These are phyloP conservation scores for Zaprionus ghesquierei DNA, from an alignment of 1,140 invertebrate genomes.

Conservation along the genomic window DNA sequence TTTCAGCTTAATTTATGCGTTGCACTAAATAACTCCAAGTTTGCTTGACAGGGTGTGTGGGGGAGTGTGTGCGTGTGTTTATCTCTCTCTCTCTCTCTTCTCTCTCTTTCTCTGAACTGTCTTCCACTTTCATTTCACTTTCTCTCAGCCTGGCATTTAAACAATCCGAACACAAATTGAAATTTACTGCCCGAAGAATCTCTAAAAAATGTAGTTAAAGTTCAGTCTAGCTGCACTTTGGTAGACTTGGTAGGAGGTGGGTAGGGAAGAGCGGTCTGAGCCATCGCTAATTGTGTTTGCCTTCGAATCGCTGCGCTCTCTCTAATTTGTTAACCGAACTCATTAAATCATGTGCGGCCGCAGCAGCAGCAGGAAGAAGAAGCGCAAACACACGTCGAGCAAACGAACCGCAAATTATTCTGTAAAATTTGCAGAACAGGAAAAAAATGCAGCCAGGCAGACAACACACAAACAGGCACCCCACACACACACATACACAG, in stretches of 20 bases:
- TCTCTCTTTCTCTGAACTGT: not conserved
- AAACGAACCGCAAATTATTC: slow-evolving; percentile 70
- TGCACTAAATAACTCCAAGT: slow-evolving; percentile 47
- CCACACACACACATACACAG: not conserved
- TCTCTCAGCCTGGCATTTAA: slow-evolving; percentile 44
- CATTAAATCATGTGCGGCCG: slow-evolving; percentile 38
- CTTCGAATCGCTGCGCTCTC: slow-evolving; percentile 9
- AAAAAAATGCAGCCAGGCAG: slow-evolving; percentile 23
- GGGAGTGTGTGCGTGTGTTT: not conserved
- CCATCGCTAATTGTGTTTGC: slow-evolving; percentile 7
- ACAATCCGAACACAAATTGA: slow-evolving; percentile 59
- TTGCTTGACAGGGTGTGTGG: not conserved
- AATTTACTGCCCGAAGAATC: slow-evolving; percentile 49
- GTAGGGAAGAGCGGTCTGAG: not conserved
- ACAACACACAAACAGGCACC: slow-evolving; percentile 16
- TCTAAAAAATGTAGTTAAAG: not conserved
- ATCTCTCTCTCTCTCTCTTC: slow-evolving; percentile 19
- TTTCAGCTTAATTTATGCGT: slow-evolving; percentile 63
- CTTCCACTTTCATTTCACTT: slow-evolving; percentile 10
- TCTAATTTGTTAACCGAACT: slow-evolving; percentile 21
- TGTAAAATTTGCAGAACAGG: slow-evolving; percentile 42
- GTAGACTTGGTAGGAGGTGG: too few species aligned
- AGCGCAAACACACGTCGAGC: slow-evolving; percentile 40
- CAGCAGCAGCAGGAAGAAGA: not conserved
- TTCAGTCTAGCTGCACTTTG: slow-evolving; percentile 3